Evolutionary conservation across 2,797 vertebrate species (phyloP).

Genomic region (Otolemur crassicaudatus): DNA sequence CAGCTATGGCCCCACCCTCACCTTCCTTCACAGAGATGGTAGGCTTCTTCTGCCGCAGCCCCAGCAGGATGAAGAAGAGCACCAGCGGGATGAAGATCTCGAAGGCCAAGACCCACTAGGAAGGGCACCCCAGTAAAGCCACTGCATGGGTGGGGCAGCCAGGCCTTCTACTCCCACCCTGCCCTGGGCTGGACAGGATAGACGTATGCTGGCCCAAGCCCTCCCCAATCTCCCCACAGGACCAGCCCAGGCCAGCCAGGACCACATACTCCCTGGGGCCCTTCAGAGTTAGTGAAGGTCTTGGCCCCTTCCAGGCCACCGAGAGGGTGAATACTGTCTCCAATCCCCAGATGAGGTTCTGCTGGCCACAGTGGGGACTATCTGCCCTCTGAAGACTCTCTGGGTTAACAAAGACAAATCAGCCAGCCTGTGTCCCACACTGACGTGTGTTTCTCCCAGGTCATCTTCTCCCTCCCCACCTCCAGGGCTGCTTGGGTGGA

Average conservation of each 20-base stretch:
- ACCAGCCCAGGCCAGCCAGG: background rate
- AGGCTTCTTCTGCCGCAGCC: conserved; percentile 97
- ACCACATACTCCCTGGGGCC: background rate
- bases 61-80: conserved; percentile 97
- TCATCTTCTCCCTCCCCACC: background rate
- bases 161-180: background rate
- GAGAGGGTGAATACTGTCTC: accelerated
- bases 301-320: background rate
- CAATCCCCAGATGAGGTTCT: background rate
- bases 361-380: background rate
- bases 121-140: conserved; percentile 42
- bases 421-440: background rate
- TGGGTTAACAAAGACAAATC: too few species aligned
- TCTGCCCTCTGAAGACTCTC: background rate
- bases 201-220: background rate
- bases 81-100: conserved; percentile 98
- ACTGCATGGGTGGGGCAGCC: background rate
- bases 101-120: conserved; percentile 97
- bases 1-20: conserved; percentile 81
- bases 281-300: background rate
- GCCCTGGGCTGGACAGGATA: background rate
- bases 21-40: conserved; percentile 98
- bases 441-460: background rate
- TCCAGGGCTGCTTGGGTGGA: background rate
- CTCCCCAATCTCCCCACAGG: background rate